Conservation (phyloP, 2,888 invertebrate species). For the Myopa tessellatipennis region DNA sequence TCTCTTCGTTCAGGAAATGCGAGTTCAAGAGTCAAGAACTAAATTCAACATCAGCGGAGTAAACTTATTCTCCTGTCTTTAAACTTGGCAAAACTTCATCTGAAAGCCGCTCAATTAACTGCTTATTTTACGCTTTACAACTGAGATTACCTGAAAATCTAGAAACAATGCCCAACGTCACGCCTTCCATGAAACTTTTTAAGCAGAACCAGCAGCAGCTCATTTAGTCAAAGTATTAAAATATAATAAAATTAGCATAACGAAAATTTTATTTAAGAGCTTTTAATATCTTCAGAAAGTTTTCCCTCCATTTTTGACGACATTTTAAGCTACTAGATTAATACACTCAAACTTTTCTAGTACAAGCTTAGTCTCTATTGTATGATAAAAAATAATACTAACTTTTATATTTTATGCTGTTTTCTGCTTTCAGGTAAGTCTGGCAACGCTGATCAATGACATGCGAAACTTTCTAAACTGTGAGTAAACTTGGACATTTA, state of each 20-base stretch:
- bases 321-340: neutral
- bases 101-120: too few relatives aligned
- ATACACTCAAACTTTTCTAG: constrained; percentile 2
- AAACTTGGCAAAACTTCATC: too few relatives aligned
- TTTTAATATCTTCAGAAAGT: neutral
- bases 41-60: too few relatives aligned
- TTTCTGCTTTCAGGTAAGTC: constrained; percentile 10
- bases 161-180: neutral
- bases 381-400: neutral
- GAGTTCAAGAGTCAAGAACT: too few relatives aligned
- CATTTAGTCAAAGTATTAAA: neutral
- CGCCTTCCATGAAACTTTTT: neutral
- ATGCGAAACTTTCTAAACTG: neutral
- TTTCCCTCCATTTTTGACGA: neutral
- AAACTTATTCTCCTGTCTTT: too few relatives aligned
- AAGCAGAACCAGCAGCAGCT: neutral
- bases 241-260: neutral
- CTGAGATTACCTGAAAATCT: neutral
- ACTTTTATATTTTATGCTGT: neutral
- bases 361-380: neutral
- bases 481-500: constrained; percentile 2
- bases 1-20: too few relatives aligned
- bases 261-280: neutral
- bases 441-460: neutral
- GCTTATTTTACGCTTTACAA: neutral